Conservation (phyloP, 2,888 invertebrate genomes). For the Synanthedon tipuliformis region DNA sequence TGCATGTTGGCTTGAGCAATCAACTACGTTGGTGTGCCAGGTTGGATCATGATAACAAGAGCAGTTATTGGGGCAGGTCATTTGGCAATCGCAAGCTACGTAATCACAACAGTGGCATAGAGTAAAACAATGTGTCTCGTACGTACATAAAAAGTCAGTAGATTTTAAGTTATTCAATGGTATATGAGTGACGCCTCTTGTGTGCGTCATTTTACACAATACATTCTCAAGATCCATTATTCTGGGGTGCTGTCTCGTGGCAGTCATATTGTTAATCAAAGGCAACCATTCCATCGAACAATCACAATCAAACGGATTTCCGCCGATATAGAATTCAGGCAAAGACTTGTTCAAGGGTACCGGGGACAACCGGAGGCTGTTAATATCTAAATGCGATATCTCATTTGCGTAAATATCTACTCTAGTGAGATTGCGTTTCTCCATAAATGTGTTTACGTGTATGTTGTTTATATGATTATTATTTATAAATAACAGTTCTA, state of each 20-base stretch:
- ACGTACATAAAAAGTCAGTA: slow-evolving; percentile 89
- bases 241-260: slow-evolving; percentile 84
- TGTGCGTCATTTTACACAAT: slow-evolving; percentile 87
- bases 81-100: slow-evolving; percentile 95
- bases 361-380: slow-evolving; percentile 81
- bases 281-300: slow-evolving; percentile 97
- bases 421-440: slow-evolving; percentile 84
- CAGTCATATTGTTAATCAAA: slow-evolving; percentile 87
- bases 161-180: slow-evolving; percentile 80
- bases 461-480: slow-evolving; percentile 88
- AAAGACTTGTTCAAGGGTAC: slow-evolving; percentile 79
- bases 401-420: slow-evolving; percentile 93
- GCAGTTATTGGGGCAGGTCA: slow-evolving; percentile 94
- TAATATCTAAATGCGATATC: slow-evolving; percentile 84
- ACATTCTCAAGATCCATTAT: slow-evolving; percentile 91
- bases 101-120: slow-evolving; percentile 96
- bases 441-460: slow-evolving; percentile 86
- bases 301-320: slow-evolving; percentile 94
- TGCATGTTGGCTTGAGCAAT: slow-evolving; percentile 85
- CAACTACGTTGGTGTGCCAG: slow-evolving; percentile 93
- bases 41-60: slow-evolving; percentile 94
- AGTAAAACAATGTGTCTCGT: slow-evolving; percentile 92
- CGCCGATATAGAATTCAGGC: slow-evolving; percentile 91
- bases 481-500: slow-evolving; percentile 88
- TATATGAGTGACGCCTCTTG: slow-evolving; percentile 82